Conservation (phyloP, 2,113 vertebrate species). For the Elgaria multicarinata region DNA sequence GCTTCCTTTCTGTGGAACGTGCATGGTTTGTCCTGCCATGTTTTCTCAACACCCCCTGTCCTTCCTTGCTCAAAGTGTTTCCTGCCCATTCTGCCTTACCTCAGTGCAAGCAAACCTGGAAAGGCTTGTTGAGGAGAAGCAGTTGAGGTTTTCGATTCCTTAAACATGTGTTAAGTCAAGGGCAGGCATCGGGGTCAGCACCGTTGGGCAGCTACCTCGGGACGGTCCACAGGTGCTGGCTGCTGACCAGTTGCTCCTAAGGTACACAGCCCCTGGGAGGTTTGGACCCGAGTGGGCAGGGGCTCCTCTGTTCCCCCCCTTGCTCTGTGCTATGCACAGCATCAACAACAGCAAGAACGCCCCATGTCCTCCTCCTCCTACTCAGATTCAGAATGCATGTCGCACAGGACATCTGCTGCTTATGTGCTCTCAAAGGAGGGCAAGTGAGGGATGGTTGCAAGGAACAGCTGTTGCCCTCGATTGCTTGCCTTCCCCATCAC, state of each 20-base stretch:
- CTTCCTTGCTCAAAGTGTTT: slow-evolving; percentile 40
- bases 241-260: not conserved
- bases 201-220: not conserved
- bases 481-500: not conserved
- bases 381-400: no score
- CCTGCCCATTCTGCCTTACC: slow-evolving; percentile 29
- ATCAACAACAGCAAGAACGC: not conserved
- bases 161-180: not conserved
- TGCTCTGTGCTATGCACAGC: not conserved
- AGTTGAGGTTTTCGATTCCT: not conserved
- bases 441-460: not conserved
- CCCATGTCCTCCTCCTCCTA: not conserved
- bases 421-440: no score
- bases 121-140: not conserved
- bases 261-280: not conserved
- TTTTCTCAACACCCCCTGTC: slow-evolving; percentile 26
- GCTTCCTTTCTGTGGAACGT: slow-evolving; percentile 24
- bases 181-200: not conserved
- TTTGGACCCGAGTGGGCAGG: not conserved
- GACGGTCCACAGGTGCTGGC: not conserved
- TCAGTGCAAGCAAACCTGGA: slow-evolving; percentile 23
- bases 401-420: not conserved
- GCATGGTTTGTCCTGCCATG: not conserved
- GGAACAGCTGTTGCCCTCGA: not conserved
- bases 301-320: not conserved